These are phyloP conservation scores for Siniperca chuatsi DNA, from an alignment of 2,113 vertebrate genomes.

Conservation along the genomic window DNA sequence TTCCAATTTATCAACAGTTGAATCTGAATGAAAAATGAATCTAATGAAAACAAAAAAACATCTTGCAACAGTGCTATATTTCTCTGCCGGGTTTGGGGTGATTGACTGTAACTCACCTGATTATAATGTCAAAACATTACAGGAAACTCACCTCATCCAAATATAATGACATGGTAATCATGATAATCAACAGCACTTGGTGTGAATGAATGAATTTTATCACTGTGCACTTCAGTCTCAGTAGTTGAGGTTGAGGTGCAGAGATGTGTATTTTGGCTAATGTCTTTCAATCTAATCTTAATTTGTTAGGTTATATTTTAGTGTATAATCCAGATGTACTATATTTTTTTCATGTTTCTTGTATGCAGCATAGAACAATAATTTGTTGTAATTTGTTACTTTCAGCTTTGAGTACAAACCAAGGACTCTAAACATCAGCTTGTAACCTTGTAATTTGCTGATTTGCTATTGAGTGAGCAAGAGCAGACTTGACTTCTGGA, in stretches of 20 bases:
- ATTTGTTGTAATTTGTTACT: neutral
- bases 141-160: neutral
- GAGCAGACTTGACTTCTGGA: slow-evolving; percentile 10
- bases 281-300: no score
- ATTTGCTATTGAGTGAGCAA: neutral
- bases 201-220: no score
- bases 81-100: neutral
- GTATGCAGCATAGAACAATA: neutral
- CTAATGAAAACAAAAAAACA: neutral
- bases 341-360: neutral
- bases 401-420: neutral
- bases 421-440: neutral
- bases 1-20: neutral
- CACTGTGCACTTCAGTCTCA: no score
- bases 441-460: slow-evolving; percentile 30
- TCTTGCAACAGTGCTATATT: neutral
- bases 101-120: neutral
- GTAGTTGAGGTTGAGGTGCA: no score
- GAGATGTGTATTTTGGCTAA: no score
- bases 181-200: neutral
- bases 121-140: neutral
- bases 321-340: neutral
- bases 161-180: neutral
- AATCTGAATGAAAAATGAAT: neutral
- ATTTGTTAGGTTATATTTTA: neutral